A percentile compares a stretch with the other conserved stretches of the same genome.
Conservation (phyloP, 2,888 invertebrate species). For the Chaetogeoica ovagalla region DNA sequence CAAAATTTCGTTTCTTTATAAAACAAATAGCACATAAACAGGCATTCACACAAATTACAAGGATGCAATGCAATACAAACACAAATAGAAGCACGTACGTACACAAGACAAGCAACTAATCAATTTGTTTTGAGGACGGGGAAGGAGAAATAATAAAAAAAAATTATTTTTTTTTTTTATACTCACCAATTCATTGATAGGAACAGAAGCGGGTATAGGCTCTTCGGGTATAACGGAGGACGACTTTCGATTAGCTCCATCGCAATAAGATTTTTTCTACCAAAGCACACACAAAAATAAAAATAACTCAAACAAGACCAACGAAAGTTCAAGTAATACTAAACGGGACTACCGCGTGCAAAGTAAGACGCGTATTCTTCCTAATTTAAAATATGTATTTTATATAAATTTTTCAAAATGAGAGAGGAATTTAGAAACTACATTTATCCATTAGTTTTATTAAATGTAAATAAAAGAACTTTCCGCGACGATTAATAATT, state of each 20-base stretch:
- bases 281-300: constrained; percentile 54
- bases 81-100: constrained; percentile 21
- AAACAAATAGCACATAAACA: constrained; percentile 52
- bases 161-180: constrained; percentile 14
- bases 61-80: constrained; percentile 19
- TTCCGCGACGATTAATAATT: neutral
- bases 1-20: constrained; percentile 50
- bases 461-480: neutral
- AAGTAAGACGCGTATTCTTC: neutral
- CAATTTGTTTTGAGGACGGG: constrained; percentile 3
- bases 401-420: neutral
- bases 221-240: constrained; percentile 56
- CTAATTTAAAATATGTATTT: neutral
- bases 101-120: constrained; percentile 13
- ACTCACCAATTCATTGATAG: constrained; percentile 63
- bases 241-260: constrained; percentile 58
- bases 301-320: constrained; percentile 48
- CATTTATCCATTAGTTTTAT: neutral
- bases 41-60: constrained; percentile 12
- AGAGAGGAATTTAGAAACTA: neutral
- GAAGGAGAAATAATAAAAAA: constrained; percentile 12
- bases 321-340: constrained; percentile 1
- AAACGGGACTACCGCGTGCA: neutral
- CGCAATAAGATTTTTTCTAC: constrained; percentile 59
- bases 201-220: constrained; percentile 62